These are phyloP conservation scores for Drosophila lacertosa DNA, from an alignment of 1,140 invertebrate species.

Conservation along the genomic window DNA sequence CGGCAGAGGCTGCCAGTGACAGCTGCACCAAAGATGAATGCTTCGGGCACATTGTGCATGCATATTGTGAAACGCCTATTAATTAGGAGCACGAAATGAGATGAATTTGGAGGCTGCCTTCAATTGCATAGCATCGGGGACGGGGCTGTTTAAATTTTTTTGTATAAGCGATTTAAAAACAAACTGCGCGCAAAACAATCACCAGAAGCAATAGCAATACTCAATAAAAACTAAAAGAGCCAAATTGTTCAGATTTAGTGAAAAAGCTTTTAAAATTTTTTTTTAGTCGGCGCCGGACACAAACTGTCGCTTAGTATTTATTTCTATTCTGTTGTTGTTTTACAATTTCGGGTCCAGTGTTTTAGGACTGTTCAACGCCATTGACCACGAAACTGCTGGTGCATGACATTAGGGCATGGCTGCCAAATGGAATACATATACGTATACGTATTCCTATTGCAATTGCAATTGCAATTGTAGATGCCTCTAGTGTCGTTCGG, in stretches of 20 bases:
- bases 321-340: slow-evolving; percentile 15
- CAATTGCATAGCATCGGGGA: not conserved
- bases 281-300: slow-evolving; percentile 48
- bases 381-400: slow-evolving; percentile 68
- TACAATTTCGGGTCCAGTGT: slow-evolving; percentile 6
- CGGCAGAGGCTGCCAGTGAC: not conserved
- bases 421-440: too few relatives aligned
- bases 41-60: slow-evolving; percentile 11
- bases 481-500: not conserved
- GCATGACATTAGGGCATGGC: slow-evolving; percentile 40
- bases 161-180: not conserved
- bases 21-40: slow-evolving; percentile 27
- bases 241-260: slow-evolving; percentile 3
- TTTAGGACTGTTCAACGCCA: slow-evolving; percentile 57
- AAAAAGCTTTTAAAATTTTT: slow-evolving; percentile 12
- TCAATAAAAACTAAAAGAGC: not conserved
- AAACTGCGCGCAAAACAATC: not conserved
- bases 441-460: too few relatives aligned
- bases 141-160: not conserved
- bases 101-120: not conserved
- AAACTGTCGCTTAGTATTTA: slow-evolving; percentile 1
- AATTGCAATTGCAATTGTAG: slow-evolving; percentile 8
- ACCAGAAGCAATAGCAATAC: not conserved
- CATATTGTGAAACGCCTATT: slow-evolving; percentile 26
- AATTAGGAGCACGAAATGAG: slow-evolving; percentile 25